Base-by-base conservation (phyloP, 2,797 vertebrate species). In the Silurus lanzhouensis region DNA sequence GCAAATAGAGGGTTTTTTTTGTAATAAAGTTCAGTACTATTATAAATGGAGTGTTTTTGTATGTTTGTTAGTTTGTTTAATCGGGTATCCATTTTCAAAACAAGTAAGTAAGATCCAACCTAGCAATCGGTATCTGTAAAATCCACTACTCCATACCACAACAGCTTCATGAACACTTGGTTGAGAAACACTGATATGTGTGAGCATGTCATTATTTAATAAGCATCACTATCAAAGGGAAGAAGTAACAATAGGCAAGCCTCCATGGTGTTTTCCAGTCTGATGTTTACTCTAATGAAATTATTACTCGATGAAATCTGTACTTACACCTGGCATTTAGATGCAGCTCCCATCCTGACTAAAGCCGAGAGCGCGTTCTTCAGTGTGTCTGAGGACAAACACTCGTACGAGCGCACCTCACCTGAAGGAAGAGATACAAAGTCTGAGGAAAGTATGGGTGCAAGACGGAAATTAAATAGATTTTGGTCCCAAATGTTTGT, bases 371-470 rank as follows among this genome's bases (percentile, higher is more conserved):
- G 88, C 85, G 94, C 94, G 61, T 99, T 99, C 89, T 97, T 99
- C 87, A 97, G 97, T 13, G 94, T 90, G 84, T 99, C 97, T 0
- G 96, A 97, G 10, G 98, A 99, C 25, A 99, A 93, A 0, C 94
- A 94, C 81, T 99, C 97, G 0, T 97, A 96, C 88, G 97, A 96
- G 78, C 92, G 90, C 0, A 95, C 95, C 75, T 93, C 90, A 64
- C 96, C 98, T 97, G 88, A 58, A 58, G 10, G 46, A 78, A 55
- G 27, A 84, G 22, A 64, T 14, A 75, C 5, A 13, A 13, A 55
- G 71, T 55, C n/a, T 74, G 46, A 55, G 22, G 38, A 38, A 38
- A 38, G 38, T 38, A 38, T 38, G 38, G 31, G 38, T 38, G 38
- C 38, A 38, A 38, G 38, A 38, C 4, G 38, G 3, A 38, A 38